Conservation (phyloP, 2,113 vertebrate species). For the Odontesthes bonariensis region DNA sequence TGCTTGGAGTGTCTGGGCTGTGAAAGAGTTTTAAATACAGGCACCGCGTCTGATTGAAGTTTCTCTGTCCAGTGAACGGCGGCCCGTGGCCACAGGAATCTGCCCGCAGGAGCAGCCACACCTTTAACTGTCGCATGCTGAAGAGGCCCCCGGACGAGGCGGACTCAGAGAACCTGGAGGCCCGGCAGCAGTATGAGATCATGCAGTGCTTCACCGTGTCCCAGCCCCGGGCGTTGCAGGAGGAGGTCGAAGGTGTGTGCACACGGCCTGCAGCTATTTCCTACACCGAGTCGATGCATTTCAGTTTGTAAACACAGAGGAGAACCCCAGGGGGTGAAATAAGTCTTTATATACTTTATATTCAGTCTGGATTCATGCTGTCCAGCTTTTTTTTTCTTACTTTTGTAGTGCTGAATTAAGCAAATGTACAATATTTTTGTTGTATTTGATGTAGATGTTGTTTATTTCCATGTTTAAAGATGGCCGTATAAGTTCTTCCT, state of each 20-base stretch:
- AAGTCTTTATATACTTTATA: too few species aligned
- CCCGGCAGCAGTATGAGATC: slow-evolving; percentile 93
- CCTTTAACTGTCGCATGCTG: slow-evolving; percentile 97
- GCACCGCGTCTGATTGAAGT: not conserved
- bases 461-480: not conserved
- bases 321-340: too few species aligned
- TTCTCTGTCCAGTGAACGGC: slow-evolving; percentile 86
- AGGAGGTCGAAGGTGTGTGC: slow-evolving; percentile 90
- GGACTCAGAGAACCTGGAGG: slow-evolving; percentile 89
- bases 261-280: not conserved
- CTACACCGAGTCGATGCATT: not conserved
- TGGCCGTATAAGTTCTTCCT: too few species aligned
- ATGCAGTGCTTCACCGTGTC: slow-evolving; percentile 98
- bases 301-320: too few species aligned
- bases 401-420: too few species aligned
- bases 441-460: too few species aligned
- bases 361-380: too few species aligned
- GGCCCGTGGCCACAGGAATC: slow-evolving; percentile 93
- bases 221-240: slow-evolving; percentile 89
- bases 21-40: too few species aligned
- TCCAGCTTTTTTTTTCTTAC: too few species aligned
- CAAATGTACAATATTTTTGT: too few species aligned
- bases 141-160: slow-evolving; percentile 91
- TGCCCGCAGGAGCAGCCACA: slow-evolving; percentile 88
- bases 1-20: too few species aligned